Evolutionary conservation across 2,113 vertebrate species (phyloP), one percentile per base, ranked within the genome.

Genomic region (Electrona antarctica): DNA sequence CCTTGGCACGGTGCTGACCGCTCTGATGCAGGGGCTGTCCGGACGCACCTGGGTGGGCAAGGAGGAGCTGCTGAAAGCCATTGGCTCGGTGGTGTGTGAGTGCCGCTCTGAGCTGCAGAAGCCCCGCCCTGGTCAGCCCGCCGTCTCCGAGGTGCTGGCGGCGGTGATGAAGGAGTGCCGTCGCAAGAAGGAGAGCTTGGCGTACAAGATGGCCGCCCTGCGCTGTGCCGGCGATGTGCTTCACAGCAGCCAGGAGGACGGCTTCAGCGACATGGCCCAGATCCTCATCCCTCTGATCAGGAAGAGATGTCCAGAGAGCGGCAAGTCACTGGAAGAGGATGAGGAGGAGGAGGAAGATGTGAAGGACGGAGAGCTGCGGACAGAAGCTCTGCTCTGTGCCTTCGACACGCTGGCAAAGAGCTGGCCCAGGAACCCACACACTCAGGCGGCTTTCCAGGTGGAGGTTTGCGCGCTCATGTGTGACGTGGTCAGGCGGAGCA

Each of bases 21-120:
- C 96, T 0, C 87, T 99, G 45, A 84, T 99, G 69, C 96, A 98
- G 76, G 97, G 95, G 12, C 93, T 99, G 2, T 87, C 94, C 0
- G 98, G 98, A 33, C 95, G 97, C 86, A 98, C 96, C 0, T 99
- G 98, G 98, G 89, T 94, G 7, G 98, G 98, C 67, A 99, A 99
- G 98, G 98, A 99, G 90, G 97, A 99, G 79, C 91, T 99, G 0
- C 75, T 99, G 77, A 99, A 97, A 91, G 98, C 98, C 64, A 93
- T 98, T 74, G 94, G 92, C 71, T 96, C 95, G 54, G 95, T 98
- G 0, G 93, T 97, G 73, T 93, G 92, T 63, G 93, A 95, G 1
- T 98, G 95, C 94, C 95, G 94, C 50, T n/a, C 5, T 0, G 93
- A 98, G 89, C 91, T 99, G 54, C 89, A 93, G 84, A 95, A 96